Base-by-base conservation (phyloP, 2,113 vertebrate genomes). In the Melospiza melodia region DNA sequence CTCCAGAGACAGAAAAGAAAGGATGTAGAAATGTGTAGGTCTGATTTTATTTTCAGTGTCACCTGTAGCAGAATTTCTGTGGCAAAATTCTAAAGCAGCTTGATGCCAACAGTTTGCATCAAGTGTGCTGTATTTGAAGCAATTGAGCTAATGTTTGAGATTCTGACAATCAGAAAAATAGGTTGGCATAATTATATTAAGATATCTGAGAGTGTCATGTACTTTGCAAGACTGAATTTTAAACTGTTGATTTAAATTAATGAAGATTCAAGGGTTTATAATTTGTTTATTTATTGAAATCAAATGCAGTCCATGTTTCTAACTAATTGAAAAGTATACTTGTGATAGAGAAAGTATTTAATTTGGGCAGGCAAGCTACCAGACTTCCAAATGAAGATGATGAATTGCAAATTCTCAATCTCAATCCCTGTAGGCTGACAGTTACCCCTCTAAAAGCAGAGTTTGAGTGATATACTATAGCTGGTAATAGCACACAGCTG, bases 341-440 rank as follows among this genome's bases (percentile, higher is more conserved):
- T 97, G 86, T 96, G 94, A 96, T 86, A 97, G 92, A 97, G 84
- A 94, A 96, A 97, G 43, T 94, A 93, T 97, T 98, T 98, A 97
- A 98, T 97, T 97, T 97, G 84, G 91, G 95, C 86, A 97, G 93
- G 95, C 94, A 92, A 95, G 90, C 95, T 96, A 94, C 92, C 84
- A 95, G 95, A 97, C 92, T 97, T 97, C 95, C 97, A 97, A 98
- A 97, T 97, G 96, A 95, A 97, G 96, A 97, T 98, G 97, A 98
- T 97, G 95, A 98, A 98, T 98, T 98, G 95, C 96, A 97, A 98
- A 98, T 98, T 97, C 96, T 90, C 97, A 84, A 84, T 97, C 97
- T 97, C 97, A 96, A 97, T 98, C 97, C 97, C 97, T 86, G 86
- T 95, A 96, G 98, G 94, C 95, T 98, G 94, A 97, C 95, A 94